Conservation (phyloP, 2,888 invertebrate species). For the Polymixis lichenea region DNA sequence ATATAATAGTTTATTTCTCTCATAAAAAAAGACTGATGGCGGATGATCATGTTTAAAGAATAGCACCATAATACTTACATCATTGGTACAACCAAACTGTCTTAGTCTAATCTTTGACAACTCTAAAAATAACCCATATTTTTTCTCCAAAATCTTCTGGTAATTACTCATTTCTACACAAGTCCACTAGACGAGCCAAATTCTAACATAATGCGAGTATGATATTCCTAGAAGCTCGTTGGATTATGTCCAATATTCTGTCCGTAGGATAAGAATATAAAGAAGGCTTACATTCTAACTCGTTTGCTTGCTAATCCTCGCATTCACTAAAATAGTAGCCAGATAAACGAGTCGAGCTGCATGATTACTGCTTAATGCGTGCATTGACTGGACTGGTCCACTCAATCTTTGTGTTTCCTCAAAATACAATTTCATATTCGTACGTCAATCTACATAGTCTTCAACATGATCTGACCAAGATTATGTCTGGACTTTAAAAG, state of each 20-base stretch:
- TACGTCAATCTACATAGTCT: no score
- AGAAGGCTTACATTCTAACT: conserved; percentile 8
- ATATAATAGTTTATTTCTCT: no score
- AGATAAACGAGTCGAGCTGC: no score
- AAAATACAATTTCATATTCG: no score
- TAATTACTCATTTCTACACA: conserved; percentile 12
- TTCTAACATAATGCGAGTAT: conserved; percentile 30
- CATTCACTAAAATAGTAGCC: not conserved
- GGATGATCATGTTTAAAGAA: not conserved
- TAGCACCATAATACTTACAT: not conserved
- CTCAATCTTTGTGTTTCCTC: no score
- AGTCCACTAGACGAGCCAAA: conserved; percentile 42
- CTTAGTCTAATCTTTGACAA: not conserved
- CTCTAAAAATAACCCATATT: not conserved
- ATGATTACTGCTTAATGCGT: no score
- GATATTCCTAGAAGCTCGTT: conserved; percentile 50
- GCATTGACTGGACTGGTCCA: no score
- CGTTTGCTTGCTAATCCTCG: not conserved
- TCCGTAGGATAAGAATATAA: not conserved
- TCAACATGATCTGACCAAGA: no score
- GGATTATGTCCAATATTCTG: conserved; percentile 42
- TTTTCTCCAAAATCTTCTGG: not conserved
- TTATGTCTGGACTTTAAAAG: no score
- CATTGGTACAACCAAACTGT: not conserved
- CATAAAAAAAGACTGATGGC: no score